Conservation (phyloP, 2,113 vertebrate genomes). For the Lepisosteus oculatus region DNA sequence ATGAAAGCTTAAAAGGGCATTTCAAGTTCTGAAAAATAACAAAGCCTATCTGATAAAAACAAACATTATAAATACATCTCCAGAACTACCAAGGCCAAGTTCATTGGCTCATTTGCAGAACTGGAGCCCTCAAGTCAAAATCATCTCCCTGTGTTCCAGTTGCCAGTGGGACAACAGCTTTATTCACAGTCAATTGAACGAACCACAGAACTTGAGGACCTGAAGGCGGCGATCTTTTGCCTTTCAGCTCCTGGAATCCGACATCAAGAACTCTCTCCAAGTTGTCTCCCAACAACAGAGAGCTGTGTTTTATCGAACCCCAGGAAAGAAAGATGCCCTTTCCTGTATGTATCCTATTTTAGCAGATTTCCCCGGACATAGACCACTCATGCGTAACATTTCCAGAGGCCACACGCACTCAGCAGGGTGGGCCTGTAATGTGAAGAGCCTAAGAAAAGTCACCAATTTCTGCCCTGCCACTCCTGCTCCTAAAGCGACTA, state of each 20-base stretch:
- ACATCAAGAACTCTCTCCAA: background rate
- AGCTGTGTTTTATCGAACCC: background rate
- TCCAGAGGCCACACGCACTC: background rate
- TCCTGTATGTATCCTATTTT: background rate
- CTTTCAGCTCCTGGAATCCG: background rate
- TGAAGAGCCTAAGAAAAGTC: no score
- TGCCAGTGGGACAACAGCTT: background rate
- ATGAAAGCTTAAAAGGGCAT: no score
- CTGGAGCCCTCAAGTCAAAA: background rate
- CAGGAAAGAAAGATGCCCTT: background rate
- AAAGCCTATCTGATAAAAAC: background rate
- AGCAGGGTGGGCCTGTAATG: no score
- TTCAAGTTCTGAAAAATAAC: no score
- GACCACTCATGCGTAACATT: background rate
- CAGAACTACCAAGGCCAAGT: background rate
- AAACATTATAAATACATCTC: background rate
- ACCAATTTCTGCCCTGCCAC: no score
- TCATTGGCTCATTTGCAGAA: background rate
- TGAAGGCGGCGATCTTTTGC: background rate
- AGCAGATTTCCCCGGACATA: background rate
- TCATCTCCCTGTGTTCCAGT: background rate
- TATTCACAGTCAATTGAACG: slow-evolving; percentile 1
- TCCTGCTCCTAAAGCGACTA: no score
- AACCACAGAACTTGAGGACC: background rate
- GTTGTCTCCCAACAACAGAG: background rate